Conservation (phyloP, 2,113 vertebrate species). For the Rana temporaria region DNA sequence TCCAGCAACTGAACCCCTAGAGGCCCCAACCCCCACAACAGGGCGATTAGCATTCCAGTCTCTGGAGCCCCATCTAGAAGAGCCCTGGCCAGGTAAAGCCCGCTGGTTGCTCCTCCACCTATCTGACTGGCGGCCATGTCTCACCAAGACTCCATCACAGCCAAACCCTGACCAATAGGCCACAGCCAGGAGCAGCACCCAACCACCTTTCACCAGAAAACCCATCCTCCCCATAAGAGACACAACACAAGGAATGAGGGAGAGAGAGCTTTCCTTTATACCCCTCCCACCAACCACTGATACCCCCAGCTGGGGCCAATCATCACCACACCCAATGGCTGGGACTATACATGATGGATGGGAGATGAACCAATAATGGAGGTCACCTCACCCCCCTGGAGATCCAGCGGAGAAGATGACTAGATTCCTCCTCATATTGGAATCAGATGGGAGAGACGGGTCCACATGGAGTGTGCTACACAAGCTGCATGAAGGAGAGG, state of each 20-base stretch:
- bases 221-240: not conserved
- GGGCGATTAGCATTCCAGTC: not conserved
- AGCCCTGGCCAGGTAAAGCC: not conserved
- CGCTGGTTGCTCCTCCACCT: conserved; percentile 6
- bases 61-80: not conserved
- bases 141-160: not conserved
- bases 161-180: not conserved
- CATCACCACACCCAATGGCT: too few species aligned
- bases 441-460: too few species aligned
- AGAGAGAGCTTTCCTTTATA: conserved; percentile 3
- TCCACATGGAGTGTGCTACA: too few species aligned
- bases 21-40: not conserved
- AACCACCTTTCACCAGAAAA: not conserved
- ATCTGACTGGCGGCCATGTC: not conserved
- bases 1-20: not conserved
- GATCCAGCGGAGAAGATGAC: too few species aligned
- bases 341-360: too few species aligned
- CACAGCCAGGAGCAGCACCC: not conserved
- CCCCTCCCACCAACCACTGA: not conserved
- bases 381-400: too few species aligned
- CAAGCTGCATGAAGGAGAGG: too few species aligned
- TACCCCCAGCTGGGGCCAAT: not conserved
- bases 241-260: not conserved
- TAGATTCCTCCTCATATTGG: too few species aligned
- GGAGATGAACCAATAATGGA: too few species aligned